A percentile compares a stretch with the other conserved stretches of the same genome.
phyloP scores from a whole-genome alignment of 1,140 invertebrate genomes.

The Aphelenchoides fujianensis region DNA sequence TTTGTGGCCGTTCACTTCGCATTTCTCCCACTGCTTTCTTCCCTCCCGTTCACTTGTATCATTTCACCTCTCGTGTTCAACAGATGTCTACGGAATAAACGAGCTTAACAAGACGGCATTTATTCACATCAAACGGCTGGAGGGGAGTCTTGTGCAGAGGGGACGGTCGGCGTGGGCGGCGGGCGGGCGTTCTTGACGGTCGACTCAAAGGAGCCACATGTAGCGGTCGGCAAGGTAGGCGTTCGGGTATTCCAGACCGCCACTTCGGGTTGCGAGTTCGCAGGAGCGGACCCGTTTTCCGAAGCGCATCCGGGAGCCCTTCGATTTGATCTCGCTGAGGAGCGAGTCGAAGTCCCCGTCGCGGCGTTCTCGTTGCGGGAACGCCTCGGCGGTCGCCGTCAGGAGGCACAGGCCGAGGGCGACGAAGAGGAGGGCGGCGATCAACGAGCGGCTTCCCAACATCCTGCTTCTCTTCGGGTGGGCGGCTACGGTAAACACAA shows the following conservation, averaged over 20 bases:
- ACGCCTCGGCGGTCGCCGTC: neutral
- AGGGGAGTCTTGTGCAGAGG: neutral
- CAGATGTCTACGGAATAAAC: too few species aligned
- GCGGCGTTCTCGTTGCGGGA: neutral
- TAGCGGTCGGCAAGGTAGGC: neutral
- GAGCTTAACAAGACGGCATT: too few species aligned
- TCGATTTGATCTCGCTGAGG: slow-evolving; percentile 5
- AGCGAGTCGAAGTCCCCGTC: neutral
- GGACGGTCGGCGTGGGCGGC: neutral
- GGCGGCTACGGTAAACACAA: too few species aligned
- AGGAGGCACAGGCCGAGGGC: neutral
- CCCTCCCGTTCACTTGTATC: too few species aligned
- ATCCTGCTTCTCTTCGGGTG: too few species aligned
- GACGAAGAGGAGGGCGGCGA: neutral
- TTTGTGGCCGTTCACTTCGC: too few species aligned
- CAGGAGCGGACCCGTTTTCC: neutral
- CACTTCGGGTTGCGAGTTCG: neutral
- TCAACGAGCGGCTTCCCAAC: neutral
- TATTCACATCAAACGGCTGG: too few species aligned
- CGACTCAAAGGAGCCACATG: neutral
- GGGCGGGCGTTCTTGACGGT: too few species aligned
- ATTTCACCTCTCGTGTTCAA: too few species aligned
- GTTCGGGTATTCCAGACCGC: neutral
- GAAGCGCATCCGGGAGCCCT: slow-evolving; percentile 4
- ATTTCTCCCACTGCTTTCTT: too few species aligned